Conservation (phyloP, 2,113 vertebrate species). For the Xenotilapia longispinis region DNA sequence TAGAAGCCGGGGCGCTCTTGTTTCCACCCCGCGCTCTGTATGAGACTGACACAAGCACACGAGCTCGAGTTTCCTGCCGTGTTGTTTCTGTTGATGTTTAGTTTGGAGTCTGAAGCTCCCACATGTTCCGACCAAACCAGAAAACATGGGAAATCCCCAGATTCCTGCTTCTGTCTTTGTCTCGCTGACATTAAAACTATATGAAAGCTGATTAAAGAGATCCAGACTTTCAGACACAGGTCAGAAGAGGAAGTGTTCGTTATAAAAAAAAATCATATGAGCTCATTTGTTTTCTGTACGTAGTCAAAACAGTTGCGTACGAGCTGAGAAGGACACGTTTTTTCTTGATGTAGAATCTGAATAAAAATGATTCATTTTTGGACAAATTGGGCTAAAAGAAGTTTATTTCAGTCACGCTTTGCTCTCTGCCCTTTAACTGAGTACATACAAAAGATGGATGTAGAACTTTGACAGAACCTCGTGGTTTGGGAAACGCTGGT, state of each 20-base stretch:
- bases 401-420: not conserved
- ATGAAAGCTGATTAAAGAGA: not conserved
- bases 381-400: not conserved
- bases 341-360: not conserved
- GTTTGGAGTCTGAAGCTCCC: not conserved
- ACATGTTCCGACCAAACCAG: constrained; percentile 24
- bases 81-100: not conserved
- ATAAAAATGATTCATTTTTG: not conserved
- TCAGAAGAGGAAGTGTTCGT: not conserved
- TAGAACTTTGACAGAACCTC: not conserved
- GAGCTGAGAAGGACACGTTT: not conserved
- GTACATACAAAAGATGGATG: not conserved
- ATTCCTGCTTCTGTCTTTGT: constrained; percentile 15
- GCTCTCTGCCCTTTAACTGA: not conserved
- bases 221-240: not conserved
- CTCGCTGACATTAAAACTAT: not conserved
- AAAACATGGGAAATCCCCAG: constrained; percentile 39
- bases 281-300: not conserved
- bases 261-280: not conserved
- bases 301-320: not conserved
- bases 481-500: not conserved
- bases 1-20: not conserved
- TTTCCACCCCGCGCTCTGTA: not conserved
- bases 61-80: not conserved
- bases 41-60: not conserved